A percentile compares a stretch with the other conserved stretches of the same genome.
Evolutionary conservation across 1,140 invertebrate genomes (phyloP).

Genomic region (Sycophila sp.): DNA sequence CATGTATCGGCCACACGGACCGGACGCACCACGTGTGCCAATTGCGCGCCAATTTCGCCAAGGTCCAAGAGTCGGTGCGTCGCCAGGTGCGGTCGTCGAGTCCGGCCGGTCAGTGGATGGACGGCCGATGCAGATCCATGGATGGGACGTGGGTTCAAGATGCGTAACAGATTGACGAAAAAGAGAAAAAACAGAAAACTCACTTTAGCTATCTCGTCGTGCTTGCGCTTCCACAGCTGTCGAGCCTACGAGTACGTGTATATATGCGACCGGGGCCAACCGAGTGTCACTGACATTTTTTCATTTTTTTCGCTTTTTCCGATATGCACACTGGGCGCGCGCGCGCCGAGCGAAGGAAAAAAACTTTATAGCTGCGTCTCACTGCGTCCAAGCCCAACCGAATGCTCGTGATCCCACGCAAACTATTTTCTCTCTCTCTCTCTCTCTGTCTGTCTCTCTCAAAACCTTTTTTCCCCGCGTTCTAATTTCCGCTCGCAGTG

Average conservation of each 20-base stretch:
- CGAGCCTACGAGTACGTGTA: neutral
- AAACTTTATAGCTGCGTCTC: neutral
- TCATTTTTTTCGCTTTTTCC: slow-evolving; percentile 2
- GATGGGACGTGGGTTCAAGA: slow-evolving; percentile 36
- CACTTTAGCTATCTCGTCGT: slow-evolving; percentile 37
- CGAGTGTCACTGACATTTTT: neutral
- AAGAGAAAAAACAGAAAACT: slow-evolving; percentile 34
- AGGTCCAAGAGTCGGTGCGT: neutral
- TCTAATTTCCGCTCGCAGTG: too few relatives aligned
- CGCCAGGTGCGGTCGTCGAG: too few relatives aligned
- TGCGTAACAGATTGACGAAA: slow-evolving; percentile 34
- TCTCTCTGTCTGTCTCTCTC: neutral
- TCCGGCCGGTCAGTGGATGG: too few relatives aligned
- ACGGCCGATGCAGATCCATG: slow-evolving; percentile 22
- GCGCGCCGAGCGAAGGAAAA: slow-evolving; percentile 5
- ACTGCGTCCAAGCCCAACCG: slow-evolving; percentile 12
- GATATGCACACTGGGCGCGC: too few relatives aligned
- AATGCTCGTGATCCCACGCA: too few relatives aligned
- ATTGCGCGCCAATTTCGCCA: slow-evolving; percentile 8
- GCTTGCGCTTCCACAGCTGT: slow-evolving; percentile 2
- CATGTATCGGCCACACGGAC: slow-evolving; percentile 20
- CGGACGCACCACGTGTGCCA: neutral
- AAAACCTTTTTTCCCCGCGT: neutral
- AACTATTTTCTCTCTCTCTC: neutral
- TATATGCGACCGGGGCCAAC: neutral